A percentile compares a stretch with the other conserved stretches of the same genome.
phyloP scores from a whole-genome alignment of 2,888 invertebrate species.

The Drosophila macrospina region DNA sequence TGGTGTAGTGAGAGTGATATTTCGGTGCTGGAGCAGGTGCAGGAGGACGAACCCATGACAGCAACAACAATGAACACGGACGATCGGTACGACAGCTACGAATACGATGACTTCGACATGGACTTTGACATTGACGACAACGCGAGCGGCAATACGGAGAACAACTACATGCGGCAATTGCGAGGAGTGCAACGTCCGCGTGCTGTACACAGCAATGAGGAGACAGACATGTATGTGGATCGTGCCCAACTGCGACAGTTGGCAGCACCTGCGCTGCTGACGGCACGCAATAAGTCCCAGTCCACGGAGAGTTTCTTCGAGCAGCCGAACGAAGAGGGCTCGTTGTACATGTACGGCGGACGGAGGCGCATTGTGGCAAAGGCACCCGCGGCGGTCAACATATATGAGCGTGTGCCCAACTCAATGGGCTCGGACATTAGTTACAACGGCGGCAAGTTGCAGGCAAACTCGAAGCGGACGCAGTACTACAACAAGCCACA shows the following conservation, averaged over 20 bases:
- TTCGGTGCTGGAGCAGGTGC: constrained; percentile 73
- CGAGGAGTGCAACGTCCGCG: constrained; percentile 34
- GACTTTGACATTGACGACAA: constrained; percentile 75
- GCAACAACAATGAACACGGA: constrained; percentile 26
- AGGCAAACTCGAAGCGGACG: constrained; percentile 21
- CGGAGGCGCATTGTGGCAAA: constrained; percentile 74
- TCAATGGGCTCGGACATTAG: constrained; percentile 55
- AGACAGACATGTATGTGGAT: constrained; percentile 63
- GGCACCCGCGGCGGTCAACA: constrained; percentile 66
- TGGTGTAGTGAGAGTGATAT: constrained; percentile 85
- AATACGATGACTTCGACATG: constrained; percentile 74
- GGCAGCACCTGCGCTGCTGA: constrained; percentile 55
- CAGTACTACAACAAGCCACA: constrained; percentile 49
- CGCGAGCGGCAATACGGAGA: constrained; percentile 12
- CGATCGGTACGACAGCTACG: constrained; percentile 64
- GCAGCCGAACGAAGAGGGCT: constrained; percentile 83
- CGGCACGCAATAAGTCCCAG: constrained; percentile 81
- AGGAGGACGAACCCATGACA: constrained; percentile 48
- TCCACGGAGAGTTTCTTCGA: constrained; percentile 85
- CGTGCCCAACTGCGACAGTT: constrained; percentile 67
- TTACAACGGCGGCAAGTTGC: constrained; percentile 28
- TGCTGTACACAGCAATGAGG: constrained; percentile 31
- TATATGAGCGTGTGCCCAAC: constrained; percentile 82
- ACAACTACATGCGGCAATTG: constrained; percentile 37
- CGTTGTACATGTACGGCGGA: constrained; percentile 83